Evolutionary conservation across 2,888 invertebrate genomes (phyloP).

Genomic region (Elegia similella): DNA sequence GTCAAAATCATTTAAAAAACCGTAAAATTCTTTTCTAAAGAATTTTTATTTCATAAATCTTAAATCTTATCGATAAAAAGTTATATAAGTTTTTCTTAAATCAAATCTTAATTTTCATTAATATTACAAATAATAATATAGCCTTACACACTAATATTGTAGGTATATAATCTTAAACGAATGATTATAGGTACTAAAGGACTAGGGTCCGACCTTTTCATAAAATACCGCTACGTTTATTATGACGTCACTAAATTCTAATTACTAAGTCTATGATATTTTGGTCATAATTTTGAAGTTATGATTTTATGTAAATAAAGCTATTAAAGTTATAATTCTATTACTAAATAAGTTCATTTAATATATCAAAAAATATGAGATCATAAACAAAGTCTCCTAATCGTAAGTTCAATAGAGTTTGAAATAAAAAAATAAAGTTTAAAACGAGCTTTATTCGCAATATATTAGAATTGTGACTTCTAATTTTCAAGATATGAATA

Average conservation of each 20-base stretch:
- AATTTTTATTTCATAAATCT: too few relatives aligned
- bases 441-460: background rate
- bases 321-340: background rate
- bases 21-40: too few relatives aligned
- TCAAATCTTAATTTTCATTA: too few relatives aligned
- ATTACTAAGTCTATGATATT: background rate
- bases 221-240: too few relatives aligned
- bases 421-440: background rate
- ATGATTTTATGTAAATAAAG: background rate
- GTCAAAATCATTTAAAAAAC: too few relatives aligned
- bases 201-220: too few relatives aligned
- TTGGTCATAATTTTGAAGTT: background rate
- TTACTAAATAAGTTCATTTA: background rate
- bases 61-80: too few relatives aligned
- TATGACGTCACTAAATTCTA: background rate
- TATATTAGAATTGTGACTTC: background rate
- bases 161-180: too few relatives aligned
- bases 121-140: too few relatives aligned
- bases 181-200: too few relatives aligned
- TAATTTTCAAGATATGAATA: constrained; percentile 16
- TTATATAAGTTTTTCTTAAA: too few relatives aligned
- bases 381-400: background rate
- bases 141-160: too few relatives aligned
- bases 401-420: background rate
- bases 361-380: background rate